These are phyloP conservation scores for Takifugu bimaculatus DNA, from an alignment of 2,113 vertebrate species.

Conservation along the genomic window DNA sequence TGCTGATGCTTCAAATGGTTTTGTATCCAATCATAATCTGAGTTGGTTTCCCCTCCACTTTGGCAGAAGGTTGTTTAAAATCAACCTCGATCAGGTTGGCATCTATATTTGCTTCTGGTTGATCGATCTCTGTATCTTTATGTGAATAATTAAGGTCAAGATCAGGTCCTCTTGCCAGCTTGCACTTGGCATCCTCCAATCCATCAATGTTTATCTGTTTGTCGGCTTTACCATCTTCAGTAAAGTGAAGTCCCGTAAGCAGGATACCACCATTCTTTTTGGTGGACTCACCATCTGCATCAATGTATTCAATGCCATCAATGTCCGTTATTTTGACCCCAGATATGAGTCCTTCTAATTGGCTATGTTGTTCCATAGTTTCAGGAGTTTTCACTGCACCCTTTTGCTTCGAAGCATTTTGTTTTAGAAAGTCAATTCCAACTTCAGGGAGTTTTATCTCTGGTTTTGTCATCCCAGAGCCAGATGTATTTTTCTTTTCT, in stretches of 20 bases:
- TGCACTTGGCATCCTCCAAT: conserved; percentile 7
- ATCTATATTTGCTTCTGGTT: conserved; percentile 6
- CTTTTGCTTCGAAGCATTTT: conserved; percentile 26
- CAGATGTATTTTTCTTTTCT: conserved; percentile 43
- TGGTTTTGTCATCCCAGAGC: conserved; percentile 53
- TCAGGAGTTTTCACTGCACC: neutral
- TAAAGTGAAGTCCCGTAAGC: conserved; percentile 10
- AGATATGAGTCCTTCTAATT: conserved; percentile 8
- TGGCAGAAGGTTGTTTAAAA: neutral
- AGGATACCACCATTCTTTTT: conserved; percentile 6
- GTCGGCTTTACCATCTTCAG: conserved; percentile 16
- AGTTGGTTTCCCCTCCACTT: neutral
- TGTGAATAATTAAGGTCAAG: conserved; percentile 19
- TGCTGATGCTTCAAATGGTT: conserved; percentile 18
- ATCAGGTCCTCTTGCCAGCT: conserved; percentile 38
- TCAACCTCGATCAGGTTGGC: conserved; percentile 1
- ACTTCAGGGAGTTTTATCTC: conserved; percentile 56
- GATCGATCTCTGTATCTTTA: conserved; percentile 6
- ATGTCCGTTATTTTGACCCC: conserved; percentile 35
- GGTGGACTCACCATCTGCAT: conserved; percentile 30
- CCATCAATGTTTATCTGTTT: neutral
- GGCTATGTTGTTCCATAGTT: conserved; percentile 12
- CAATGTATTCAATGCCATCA: conserved; percentile 44
- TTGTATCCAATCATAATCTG: neutral
- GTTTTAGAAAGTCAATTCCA: conserved; percentile 53